Percentiles rank a stretch among this genome's conserved stretches.
Evolutionary conservation across 1,140 invertebrate genomes (phyloP).

Genomic region (Drosophila pachea): DNA sequence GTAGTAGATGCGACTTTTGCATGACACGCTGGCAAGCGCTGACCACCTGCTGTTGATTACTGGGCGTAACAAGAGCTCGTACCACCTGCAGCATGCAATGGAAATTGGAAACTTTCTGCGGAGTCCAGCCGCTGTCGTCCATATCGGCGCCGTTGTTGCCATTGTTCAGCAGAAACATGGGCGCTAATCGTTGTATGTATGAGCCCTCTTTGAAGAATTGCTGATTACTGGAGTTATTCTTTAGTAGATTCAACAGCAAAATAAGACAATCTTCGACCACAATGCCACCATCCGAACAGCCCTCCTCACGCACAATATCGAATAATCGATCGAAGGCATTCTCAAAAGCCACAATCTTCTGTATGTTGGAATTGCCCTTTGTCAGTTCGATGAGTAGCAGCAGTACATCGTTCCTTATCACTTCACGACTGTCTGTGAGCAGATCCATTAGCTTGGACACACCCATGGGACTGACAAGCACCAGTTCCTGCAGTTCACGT

Average conservation of each 20-base stretch:
- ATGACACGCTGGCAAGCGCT: slow-evolving; percentile 93
- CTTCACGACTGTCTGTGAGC: slow-evolving; percentile 94
- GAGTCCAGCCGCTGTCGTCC: slow-evolving; percentile 91
- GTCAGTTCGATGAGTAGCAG: slow-evolving; percentile 96
- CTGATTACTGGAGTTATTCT: slow-evolving; percentile 98
- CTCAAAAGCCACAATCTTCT: slow-evolving; percentile 99
- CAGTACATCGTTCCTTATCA: slow-evolving; percentile 97
- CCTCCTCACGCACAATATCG: slow-evolving; percentile 95
- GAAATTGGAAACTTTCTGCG: slow-evolving; percentile 97
- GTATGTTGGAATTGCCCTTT: slow-evolving; percentile 97
- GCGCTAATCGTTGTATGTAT: slow-evolving; percentile 93
- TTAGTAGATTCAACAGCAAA: slow-evolving; percentile 95
- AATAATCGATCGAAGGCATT: slow-evolving; percentile 98
- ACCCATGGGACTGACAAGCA: slow-evolving; percentile 97
- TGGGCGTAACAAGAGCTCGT: slow-evolving; percentile 92
- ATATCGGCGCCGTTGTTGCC: slow-evolving; percentile 78
- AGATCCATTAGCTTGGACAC: slow-evolving; percentile 98
- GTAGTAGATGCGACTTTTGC: slow-evolving; percentile 89
- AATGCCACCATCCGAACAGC: slow-evolving; percentile 95
- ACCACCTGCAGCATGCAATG: slow-evolving; percentile 95
- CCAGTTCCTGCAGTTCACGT: slow-evolving; percentile 96
- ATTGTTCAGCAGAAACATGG: slow-evolving; percentile 90
- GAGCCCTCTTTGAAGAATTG: slow-evolving; percentile 99
- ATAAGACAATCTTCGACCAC: slow-evolving; percentile 98
- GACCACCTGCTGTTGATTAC: slow-evolving; percentile 86